A percentile compares a stretch with the other conserved stretches of the same genome.
These are phyloP conservation scores for Xiphias gladius DNA, from an alignment of 2,113 vertebrate genomes.

Conservation along the genomic window DNA sequence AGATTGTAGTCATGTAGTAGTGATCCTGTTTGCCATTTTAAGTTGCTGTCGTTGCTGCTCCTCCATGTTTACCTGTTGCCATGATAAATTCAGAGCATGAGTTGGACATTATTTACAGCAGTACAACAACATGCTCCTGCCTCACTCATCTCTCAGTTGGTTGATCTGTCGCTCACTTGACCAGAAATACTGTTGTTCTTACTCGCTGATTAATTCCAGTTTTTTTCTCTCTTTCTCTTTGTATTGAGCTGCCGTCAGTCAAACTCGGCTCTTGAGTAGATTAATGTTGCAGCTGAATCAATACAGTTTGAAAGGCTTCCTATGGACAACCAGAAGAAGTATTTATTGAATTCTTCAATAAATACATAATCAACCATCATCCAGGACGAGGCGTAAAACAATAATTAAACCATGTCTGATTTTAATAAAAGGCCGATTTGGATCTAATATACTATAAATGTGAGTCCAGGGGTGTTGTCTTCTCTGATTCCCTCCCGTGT, in stretches of 20 bases:
- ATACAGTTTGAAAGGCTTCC: background rate
- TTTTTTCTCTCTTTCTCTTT: background rate
- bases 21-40: too few relatives aligned
- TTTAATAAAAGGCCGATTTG: slow-evolving; percentile 16
- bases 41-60: too few relatives aligned
- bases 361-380: slow-evolving; percentile 5
- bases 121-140: background rate
- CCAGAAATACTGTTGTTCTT: background rate
- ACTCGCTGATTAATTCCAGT: background rate
- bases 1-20: too few relatives aligned
- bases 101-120: background rate
- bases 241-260: background rate
- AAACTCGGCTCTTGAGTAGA: background rate
- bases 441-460: slow-evolving; percentile 1
- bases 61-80: too few relatives aligned
- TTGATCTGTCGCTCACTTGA: too few relatives aligned
- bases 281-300: background rate
- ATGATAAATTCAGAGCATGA: background rate
- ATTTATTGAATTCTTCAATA: slow-evolving; percentile 21
- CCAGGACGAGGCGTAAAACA: background rate
- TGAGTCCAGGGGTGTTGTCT: background rate
- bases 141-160: background rate
- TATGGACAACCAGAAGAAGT: background rate
- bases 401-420: background rate
- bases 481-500: background rate